phyloP scores from a whole-genome alignment of 2,888 invertebrate genomes.

The Standfussiana lucernea region DNA sequence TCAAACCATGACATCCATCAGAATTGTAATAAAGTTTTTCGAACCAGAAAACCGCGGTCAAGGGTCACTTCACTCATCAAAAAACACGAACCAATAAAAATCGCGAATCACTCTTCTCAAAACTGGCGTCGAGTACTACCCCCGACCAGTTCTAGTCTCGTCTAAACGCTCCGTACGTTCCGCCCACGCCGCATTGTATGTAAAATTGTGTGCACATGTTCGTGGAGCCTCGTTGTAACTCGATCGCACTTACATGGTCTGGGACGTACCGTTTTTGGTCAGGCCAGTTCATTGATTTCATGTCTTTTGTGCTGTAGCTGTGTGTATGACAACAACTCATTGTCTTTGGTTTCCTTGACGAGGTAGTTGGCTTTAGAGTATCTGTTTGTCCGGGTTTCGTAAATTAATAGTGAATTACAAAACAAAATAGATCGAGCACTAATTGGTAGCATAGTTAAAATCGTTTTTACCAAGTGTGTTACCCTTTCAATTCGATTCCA shows the following conservation, averaged over 20 bases:
- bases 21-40: slow-evolving; percentile 17
- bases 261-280: slow-evolving; percentile 84
- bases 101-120: slow-evolving; percentile 49
- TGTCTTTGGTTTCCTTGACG: slow-evolving; percentile 53
- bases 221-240: slow-evolving; percentile 71
- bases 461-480: no score
- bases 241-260: slow-evolving; percentile 81
- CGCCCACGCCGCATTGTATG: slow-evolving; percentile 88
- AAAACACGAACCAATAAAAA: slow-evolving; percentile 34
- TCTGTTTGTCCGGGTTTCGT: not conserved
- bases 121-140: slow-evolving; percentile 60
- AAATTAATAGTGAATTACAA: not conserved
- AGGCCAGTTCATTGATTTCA: slow-evolving; percentile 69
- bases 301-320: slow-evolving; percentile 53
- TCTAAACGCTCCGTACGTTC: slow-evolving; percentile 63
- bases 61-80: slow-evolving; percentile 41
- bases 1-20: slow-evolving; percentile 28
- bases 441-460: no score
- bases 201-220: slow-evolving; percentile 78
- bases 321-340: slow-evolving; percentile 58
- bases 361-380: not conserved
- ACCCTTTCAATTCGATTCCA: not conserved
- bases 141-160: slow-evolving; percentile 68
- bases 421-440: not conserved
- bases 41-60: slow-evolving; percentile 31